Conservation (phyloP, 2,888 invertebrate genomes). For the Ellobium chinense region DNA sequence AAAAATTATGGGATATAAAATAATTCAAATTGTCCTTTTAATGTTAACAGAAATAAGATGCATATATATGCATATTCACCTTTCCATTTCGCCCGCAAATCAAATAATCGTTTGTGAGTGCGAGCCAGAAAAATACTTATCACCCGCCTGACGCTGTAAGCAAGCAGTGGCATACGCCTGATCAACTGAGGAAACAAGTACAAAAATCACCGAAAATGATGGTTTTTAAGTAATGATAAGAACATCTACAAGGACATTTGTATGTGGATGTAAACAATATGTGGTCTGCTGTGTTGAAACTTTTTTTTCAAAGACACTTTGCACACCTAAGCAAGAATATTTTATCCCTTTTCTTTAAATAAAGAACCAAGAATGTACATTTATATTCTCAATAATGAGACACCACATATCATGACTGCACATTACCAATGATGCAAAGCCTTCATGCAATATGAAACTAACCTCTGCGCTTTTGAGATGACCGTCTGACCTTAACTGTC, state of each 20-base stretch:
- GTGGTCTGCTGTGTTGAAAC: conserved; percentile 20
- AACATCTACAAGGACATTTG: background rate
- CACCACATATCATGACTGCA: no score
- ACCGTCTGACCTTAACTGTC: conserved; percentile 28
- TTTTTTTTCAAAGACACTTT: no score
- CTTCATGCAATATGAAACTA: no score
- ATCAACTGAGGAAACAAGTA: conserved; percentile 38
- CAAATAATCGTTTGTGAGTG: conserved; percentile 38
- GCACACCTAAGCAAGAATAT: background rate
- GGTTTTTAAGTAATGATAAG: no score
- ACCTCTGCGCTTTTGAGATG: conserved; percentile 4
- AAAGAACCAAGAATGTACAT: background rate
- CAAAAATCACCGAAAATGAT: no score
- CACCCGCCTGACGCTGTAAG: conserved; percentile 17
- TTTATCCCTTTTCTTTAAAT: background rate
- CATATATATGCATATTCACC: no score
- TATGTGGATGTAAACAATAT: background rate
- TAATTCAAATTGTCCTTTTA: no score
- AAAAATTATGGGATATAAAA: no score
- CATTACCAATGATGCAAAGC: background rate
- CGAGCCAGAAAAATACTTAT: conserved; percentile 36
- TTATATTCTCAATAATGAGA: no score
- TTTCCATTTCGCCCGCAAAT: conserved; percentile 35
- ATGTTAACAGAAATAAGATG: no score
- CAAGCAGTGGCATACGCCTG: conserved; percentile 30